These are phyloP conservation scores for Synchiropus splendidus DNA, from an alignment of 2,113 vertebrate species.

Conservation along the genomic window DNA sequence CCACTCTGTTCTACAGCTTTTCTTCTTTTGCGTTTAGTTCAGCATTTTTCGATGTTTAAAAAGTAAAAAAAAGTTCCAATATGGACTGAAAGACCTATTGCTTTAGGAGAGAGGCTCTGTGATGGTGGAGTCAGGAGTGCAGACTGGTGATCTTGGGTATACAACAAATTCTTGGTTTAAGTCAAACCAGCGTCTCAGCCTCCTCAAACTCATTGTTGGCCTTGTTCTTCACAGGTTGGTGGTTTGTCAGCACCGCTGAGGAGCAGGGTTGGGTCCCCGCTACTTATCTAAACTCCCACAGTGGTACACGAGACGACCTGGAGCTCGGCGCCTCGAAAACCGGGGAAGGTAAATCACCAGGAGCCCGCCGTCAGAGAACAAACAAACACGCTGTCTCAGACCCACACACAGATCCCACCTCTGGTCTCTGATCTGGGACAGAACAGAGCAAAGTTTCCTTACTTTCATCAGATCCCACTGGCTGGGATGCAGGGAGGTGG, in stretches of 20 bases:
- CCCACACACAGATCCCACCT: conserved; percentile 17
- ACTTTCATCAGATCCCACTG: conserved; percentile 13
- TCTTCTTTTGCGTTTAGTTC: no score
- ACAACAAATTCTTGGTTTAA: neutral
- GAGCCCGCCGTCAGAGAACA: conserved; percentile 1
- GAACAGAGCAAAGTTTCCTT: conserved; percentile 20
- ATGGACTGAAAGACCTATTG: neutral
- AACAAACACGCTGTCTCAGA: conserved; percentile 12
- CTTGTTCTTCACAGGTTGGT: conserved; percentile 79
- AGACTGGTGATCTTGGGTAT: neutral
- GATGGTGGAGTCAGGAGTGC: neutral
- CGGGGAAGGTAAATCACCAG: conserved; percentile 78
- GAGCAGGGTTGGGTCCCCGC: conserved; percentile 98
- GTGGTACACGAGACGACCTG: conserved; percentile 84
- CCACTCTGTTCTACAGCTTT: no score
- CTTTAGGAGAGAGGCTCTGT: neutral
- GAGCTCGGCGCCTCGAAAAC: conserved; percentile 83
- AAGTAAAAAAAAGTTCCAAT: no score
- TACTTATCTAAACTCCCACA: conserved; percentile 90
- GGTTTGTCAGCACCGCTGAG: conserved; percentile 94
- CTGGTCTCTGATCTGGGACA: conserved; percentile 34
- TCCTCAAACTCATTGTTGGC: conserved; percentile 82
- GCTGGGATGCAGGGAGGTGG: conserved; percentile 11
- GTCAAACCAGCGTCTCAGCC: neutral
- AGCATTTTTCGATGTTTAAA: no score